Percentiles rank a stretch among this genome's conserved stretches.
Evolutionary conservation across 2,113 vertebrate genomes (phyloP).

Genomic region (Vulpes lagopus): DNA sequence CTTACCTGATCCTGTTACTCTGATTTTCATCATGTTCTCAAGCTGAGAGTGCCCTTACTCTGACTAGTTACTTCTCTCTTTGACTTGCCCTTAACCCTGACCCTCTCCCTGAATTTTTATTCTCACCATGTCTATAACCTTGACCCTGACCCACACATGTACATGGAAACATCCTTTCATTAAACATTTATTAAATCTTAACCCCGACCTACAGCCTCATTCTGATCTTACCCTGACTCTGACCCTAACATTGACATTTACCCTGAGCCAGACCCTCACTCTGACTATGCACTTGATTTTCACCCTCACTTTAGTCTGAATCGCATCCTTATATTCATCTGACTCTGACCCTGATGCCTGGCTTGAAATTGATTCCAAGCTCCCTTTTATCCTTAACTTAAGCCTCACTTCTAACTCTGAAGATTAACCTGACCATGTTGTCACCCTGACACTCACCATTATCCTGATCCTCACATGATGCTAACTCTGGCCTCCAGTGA

Average conservation of each 20-base stretch:
- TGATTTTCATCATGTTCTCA: background rate
- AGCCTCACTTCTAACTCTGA: background rate
- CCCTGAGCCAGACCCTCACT: background rate
- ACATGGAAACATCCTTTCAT: background rate
- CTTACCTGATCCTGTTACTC: background rate
- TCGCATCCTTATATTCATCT: background rate
- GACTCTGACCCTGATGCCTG: background rate
- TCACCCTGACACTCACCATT: background rate
- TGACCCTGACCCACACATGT: background rate
- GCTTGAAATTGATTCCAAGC: background rate
- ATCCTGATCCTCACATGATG: background rate
- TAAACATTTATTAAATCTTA: background rate
- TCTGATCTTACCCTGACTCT: background rate
- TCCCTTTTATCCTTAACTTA: background rate
- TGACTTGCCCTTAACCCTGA: background rate
- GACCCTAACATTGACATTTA: background rate
- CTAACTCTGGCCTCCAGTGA: background rate
- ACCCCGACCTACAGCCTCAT: background rate
- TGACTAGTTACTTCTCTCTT: background rate
- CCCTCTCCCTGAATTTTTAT: background rate
- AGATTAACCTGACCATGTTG: background rate
- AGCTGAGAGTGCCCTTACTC: background rate
- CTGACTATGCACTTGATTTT: background rate
- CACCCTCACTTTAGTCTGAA: background rate
- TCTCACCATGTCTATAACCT: background rate